Base-by-base conservation (phyloP, 2,113 vertebrate species). In the Addax nasomaculatus region DNA sequence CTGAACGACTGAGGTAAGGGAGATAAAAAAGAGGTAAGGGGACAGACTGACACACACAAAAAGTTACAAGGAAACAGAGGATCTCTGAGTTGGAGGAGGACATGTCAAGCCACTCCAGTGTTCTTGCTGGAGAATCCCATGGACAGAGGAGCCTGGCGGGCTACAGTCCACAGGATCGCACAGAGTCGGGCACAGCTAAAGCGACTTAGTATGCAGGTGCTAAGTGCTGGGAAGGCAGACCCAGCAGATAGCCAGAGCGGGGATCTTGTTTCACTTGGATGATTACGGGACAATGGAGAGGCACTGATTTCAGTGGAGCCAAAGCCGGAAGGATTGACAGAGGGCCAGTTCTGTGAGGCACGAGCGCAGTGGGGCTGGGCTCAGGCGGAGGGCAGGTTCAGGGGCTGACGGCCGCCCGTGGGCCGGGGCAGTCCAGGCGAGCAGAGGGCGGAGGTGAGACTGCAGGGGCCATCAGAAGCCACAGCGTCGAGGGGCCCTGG, bases 391-490 rank as follows among this genome's bases (percentile, higher is more conserved):
- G 19, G n/a, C 67, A 70, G n/a, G 67, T 3, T 12, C n/a, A 23
- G 19, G n/a, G 67, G 64, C n/a, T 21, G 9, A 36, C 9, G 9
- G 64, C 17, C 4, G 17, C n/a, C 64, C 0, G 4, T 1, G 17
- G 67, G 67, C n/a, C 5, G 0, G 67, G 19, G 10, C 67, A 5
- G n/a, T 23, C 67, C 67, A 23, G 67, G n/a, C 5, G 5, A 36
- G 19, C 67, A 13, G 67, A 39, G 67, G 67, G n/a, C 5, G 17
- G 67, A 39, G 19, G 67, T 39, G 67, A 70, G 67, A 12, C 67
- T 73, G 21, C n/a, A 39, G 67, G 19, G 67, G 6, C 10, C n/a
- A 2, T 39, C 36, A 73, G 36, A 36, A 39, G 36, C 19, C 67
- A 39, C 19, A 13, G 19, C 5, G 5, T 39, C 0, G 2, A 73